Conservation (phyloP, 2,888 invertebrate genomes). For the Drosophila recens region DNA sequence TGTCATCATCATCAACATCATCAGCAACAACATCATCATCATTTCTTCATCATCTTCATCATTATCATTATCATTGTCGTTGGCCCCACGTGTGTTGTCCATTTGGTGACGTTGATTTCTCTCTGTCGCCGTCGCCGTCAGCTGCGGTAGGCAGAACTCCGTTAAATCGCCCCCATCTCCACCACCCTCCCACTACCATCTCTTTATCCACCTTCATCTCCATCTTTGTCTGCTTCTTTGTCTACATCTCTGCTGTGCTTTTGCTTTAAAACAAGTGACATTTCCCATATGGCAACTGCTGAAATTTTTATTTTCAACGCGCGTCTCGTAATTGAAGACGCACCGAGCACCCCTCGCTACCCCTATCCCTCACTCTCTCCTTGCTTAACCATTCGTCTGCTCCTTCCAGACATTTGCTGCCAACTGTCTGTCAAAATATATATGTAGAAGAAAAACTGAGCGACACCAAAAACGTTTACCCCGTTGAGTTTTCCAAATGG, state of each 20-base stretch:
- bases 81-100: constrained; percentile 77
- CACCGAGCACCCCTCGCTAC: constrained; percentile 34
- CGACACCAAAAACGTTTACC: constrained; percentile 69
- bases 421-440: constrained; percentile 78
- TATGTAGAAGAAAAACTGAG: constrained; percentile 33
- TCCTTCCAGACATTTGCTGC: constrained; percentile 37
- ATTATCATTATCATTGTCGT: constrained; percentile 16
- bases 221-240: background rate
- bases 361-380: background rate
- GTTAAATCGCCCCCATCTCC: constrained; percentile 27
- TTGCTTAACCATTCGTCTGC: background rate
- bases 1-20: constrained; percentile 28
- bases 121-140: constrained; percentile 13
- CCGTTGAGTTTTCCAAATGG: constrained; percentile 73
- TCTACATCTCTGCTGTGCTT: constrained; percentile 17
- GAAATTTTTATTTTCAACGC: constrained; percentile 81
- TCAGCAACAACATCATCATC: background rate
- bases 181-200: rapidly evolving
- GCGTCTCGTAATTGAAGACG: constrained; percentile 76
- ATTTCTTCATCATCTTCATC: background rate
- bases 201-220: background rate
- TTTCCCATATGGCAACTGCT: constrained; percentile 73
- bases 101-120: constrained; percentile 71
- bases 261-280: constrained; percentile 57
- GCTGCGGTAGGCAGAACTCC: constrained; percentile 73